Evolutionary conservation across 2,888 invertebrate genomes (phyloP), one percentile per base, ranked within the genome.

Genomic region (Agrypnus murinus): DNA sequence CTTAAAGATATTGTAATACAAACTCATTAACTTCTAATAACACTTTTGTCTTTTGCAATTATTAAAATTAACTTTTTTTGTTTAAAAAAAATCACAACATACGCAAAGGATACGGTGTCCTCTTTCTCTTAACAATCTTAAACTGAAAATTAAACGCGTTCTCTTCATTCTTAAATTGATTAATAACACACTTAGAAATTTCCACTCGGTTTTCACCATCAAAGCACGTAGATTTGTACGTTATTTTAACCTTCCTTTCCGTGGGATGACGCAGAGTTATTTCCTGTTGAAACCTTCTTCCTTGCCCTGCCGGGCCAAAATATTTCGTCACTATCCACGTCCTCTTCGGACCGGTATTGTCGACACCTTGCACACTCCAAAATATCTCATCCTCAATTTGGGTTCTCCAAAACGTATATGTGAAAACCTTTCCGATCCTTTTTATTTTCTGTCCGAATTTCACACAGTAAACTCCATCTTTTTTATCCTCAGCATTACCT

Each of bases 351-450:
- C 82, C 81, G n/a, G 63, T 71, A 36, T 82, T 81, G 69, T 82
- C 81, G 46, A 74, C 68, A 43, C 85, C 85, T 76, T 85, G 85
- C 0, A 85, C 80, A 64, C 84, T 84, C 85, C 85, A 85, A 65
- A 85, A 85, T n/a, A 85, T 76, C 57, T 85, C 83, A 9, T 80
- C 78, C 60, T 81, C 77, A 38, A 83, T 80, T 74, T 83, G 81
- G 2, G 84, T 84, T 38, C 85, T 77, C 85, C 85, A 85, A 68
- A 84, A 84, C 0, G 85, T 85, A 71, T 83, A 84, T 0, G 84
- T 84, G 72, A 83, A 85, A 6, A 82, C 81, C 74, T 84, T 85
- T 4, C 84, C 85, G 0, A 74, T 75, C 48, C 84, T 70, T 67
- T 79, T 80, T 5, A 84, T 79, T 64, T 78, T 79, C 7, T 77